Percentiles rank a stretch among this genome's conserved stretches.
These are phyloP conservation scores for Melieria omissa DNA, from an alignment of 2,888 invertebrate species.

Conservation along the genomic window DNA sequence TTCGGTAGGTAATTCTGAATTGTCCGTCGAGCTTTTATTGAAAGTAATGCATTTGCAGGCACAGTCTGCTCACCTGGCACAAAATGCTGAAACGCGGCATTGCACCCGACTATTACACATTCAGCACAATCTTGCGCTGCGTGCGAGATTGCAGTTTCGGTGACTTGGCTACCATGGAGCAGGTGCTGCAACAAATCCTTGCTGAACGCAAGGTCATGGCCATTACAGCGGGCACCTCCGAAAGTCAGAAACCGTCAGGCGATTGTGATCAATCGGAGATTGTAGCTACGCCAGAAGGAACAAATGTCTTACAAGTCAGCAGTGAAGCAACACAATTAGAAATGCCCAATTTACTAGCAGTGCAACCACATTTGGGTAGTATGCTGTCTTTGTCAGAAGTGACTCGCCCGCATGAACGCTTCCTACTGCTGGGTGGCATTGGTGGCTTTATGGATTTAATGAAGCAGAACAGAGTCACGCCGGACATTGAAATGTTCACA, in stretches of 20 bases:
- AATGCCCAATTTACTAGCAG: constrained; percentile 76
- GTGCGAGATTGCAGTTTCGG: constrained; percentile 86
- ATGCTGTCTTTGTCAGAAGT: constrained; percentile 73
- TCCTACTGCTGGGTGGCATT: constrained; percentile 80
- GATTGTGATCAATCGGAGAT: not conserved
- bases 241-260: not conserved
- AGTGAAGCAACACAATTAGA: constrained; percentile 46
- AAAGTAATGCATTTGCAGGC: constrained; percentile 60
- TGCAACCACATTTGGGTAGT: constrained; percentile 71
- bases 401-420: constrained; percentile 72
- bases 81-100: constrained; percentile 77
- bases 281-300: not conserved
- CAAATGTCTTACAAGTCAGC: constrained; percentile 7
- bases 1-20: constrained; percentile 63
- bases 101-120: constrained; percentile 77
- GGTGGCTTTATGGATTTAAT: constrained; percentile 81
- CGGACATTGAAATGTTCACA: constrained; percentile 83
- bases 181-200: constrained; percentile 67
- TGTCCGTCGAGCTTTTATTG: not conserved
- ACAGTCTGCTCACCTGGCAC: constrained; percentile 87
- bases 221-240: not conserved
- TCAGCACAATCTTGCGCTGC: constrained; percentile 83
- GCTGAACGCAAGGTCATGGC: constrained; percentile 28
- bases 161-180: constrained; percentile 70
- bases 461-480: constrained; percentile 73